phyloP scores from a whole-genome alignment of 2,113 vertebrate genomes.

The Boulengeromyrus knoepffleri region DNA sequence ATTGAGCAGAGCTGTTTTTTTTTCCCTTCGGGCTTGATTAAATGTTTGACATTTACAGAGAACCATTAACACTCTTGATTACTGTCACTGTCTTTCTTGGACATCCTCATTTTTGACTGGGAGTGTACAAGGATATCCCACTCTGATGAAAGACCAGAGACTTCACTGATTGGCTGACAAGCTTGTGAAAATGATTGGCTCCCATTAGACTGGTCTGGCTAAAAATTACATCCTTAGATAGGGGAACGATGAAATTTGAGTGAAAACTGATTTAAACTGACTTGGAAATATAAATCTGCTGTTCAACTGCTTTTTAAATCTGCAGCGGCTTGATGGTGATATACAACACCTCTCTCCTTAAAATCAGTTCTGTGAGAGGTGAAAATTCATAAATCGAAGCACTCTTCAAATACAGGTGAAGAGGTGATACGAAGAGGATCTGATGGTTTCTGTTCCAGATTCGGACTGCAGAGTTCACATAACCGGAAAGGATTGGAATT shows the following conservation, averaged over 20 bases:
- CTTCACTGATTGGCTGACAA: not conserved
- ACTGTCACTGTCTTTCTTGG: not conserved
- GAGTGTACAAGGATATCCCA: not conserved
- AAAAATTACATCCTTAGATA: not conserved
- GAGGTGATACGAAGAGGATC: not conserved
- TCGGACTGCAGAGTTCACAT: not conserved
- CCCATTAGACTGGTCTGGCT: not conserved
- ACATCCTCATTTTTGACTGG: not conserved
- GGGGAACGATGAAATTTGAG: not conserved
- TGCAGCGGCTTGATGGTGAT: not conserved
- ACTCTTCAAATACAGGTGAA: not conserved
- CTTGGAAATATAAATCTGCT: not conserved
- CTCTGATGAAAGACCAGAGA: not conserved
- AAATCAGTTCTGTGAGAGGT: not conserved
- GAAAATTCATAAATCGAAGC: not conserved
- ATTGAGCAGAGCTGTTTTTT: not conserved
- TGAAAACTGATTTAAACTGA: not conserved
- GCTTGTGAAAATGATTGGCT: not conserved
- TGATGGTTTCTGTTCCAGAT: not conserved
- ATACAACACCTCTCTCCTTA: not conserved
- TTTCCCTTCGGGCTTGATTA: constrained; percentile 8
- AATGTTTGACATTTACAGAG: not conserved
- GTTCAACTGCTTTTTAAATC: not conserved
- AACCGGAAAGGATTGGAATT: not conserved
- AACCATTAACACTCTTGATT: constrained; percentile 12